These are phyloP conservation scores for Platerodrilus igneus DNA, from an alignment of 2,888 invertebrate genomes.

Conservation along the genomic window DNA sequence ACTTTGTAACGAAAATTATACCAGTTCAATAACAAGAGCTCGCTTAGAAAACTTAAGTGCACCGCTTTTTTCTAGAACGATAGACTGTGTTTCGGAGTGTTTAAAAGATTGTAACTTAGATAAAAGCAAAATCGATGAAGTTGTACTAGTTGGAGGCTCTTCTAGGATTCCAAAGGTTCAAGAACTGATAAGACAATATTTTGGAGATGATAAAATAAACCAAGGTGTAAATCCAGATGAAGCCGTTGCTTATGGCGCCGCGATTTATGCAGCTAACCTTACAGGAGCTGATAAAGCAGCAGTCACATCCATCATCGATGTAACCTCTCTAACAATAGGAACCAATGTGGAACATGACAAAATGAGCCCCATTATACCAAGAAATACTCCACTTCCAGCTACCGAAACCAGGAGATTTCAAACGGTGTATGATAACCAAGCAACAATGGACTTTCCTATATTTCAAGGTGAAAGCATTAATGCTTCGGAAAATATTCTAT, in stretches of 20 bases:
- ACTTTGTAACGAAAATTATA: no score
- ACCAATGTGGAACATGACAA: conserved; percentile 20
- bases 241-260: conserved; percentile 35
- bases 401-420: conserved; percentile 1
- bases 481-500: conserved; percentile 17
- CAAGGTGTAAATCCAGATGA: conserved; percentile 33
- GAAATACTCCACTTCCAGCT: conserved; percentile 27
- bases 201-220: conserved; percentile 25
- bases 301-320: conserved; percentile 30
- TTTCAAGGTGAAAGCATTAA: conserved; percentile 26
- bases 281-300: conserved; percentile 21
- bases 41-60: conserved; percentile 29
- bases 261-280: conserved; percentile 30
- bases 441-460: conserved; percentile 10
- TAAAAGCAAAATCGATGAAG: conserved; percentile 28
- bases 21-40: conserved; percentile 19
- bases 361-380: conserved; percentile 28
- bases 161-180: conserved; percentile 34
- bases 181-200: conserved; percentile 24
- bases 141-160: conserved; percentile 34
- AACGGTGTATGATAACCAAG: conserved; percentile 26
- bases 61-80: conserved; percentile 25
- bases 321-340: conserved; percentile 32
- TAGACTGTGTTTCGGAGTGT: conserved; percentile 25
- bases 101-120: conserved; percentile 22